Percentiles rank a stretch among this genome's conserved stretches.
Conservation (phyloP, 2,888 invertebrate species). For the Cynaeus angustus region DNA sequence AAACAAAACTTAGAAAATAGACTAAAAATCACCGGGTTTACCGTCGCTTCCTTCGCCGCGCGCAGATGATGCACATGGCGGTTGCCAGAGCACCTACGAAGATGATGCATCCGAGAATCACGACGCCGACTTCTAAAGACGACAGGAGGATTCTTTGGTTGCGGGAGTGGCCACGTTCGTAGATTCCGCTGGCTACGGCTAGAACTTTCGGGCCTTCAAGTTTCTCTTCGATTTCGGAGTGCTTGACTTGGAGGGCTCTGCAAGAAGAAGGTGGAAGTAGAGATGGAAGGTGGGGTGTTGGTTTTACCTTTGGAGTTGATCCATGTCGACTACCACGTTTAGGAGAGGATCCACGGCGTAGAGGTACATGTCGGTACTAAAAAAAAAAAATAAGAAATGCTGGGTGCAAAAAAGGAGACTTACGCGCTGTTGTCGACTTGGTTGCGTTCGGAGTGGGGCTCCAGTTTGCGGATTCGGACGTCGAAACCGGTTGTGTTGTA, state of each 20-base stretch:
- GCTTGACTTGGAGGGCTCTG: slow-evolving; percentile 79
- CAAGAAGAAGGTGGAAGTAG: slow-evolving; percentile 43
- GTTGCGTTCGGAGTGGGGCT: slow-evolving; percentile 81
- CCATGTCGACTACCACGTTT: slow-evolving; percentile 88
- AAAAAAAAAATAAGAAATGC: slow-evolving; percentile 61
- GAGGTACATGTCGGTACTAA: slow-evolving; percentile 88
- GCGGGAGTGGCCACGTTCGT: slow-evolving; percentile 67
- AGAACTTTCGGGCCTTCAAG: slow-evolving; percentile 79
- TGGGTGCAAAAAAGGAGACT: slow-evolving; percentile 70
- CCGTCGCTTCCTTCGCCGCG: slow-evolving; percentile 77
- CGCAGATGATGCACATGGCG: slow-evolving; percentile 84
- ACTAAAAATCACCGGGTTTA: slow-evolving; percentile 61
- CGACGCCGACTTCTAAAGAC: slow-evolving; percentile 86
- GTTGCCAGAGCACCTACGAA: slow-evolving; percentile 87
- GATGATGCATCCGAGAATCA: slow-evolving; percentile 86
- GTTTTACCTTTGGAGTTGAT: slow-evolving; percentile 82
- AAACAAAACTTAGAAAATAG: slow-evolving; percentile 5
- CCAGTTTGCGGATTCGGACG: slow-evolving; percentile 84
- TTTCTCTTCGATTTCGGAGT: slow-evolving; percentile 76
- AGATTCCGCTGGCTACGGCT: slow-evolving; percentile 74
- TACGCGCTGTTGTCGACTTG: slow-evolving; percentile 80
- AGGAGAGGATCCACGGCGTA: slow-evolving; percentile 89
- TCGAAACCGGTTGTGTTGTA: slow-evolving; percentile 86
- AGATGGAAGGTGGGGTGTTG: slow-evolving; percentile 2
- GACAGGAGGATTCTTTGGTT: slow-evolving; percentile 74